Base-by-base conservation (phyloP, 2,797 vertebrate species). In the Hippoglossus hippoglossus region DNA sequence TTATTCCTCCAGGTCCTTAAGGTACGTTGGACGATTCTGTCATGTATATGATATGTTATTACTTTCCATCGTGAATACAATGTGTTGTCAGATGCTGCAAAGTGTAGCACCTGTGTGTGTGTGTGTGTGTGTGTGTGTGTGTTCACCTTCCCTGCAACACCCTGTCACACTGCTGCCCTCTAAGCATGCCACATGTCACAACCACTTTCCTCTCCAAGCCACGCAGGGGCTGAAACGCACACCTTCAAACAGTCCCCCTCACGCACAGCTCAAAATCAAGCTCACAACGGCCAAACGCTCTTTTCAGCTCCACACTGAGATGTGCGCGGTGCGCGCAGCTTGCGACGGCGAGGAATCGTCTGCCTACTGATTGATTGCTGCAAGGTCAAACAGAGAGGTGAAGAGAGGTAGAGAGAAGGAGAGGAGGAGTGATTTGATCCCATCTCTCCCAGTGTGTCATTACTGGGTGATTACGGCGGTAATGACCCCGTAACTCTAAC, bases 401-500 rank as follows among this genome's bases (percentile, higher is more conserved):
- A 65, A 3, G 64, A 71, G 66, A 81, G 60, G 59, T 25, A 64
- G 49, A 36, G 25, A 25, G 22, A 41, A 4, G 3, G 46, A 57
- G 64, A 24, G 66, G 21, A 28, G 28, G 54, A 61, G 58, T 11
- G 65, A 58, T 75, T 57, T 31, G 59, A 44, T 81, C 72, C 73
- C 67, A 41, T 63, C 50, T 74, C 73, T 79, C 75, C 79, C 62
- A 73, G 73, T 61, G 70, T 71, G 77, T 74, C 83, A 77, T 88
- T 90, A 90, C 79, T 39, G 56, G 83, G 70, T 86, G 79, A 90
- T 91, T 90, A 89, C 44, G 74, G 65, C 18, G 75, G 51, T 90
- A 92, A 91, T 79, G 82, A 88, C 79, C 82, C 88, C 61, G 71
- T 68, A 77, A 85, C 72, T 80, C 75, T 24, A 79, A 79, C 86